phyloP scores from a whole-genome alignment of 1,140 invertebrate genomes.

The Carposina sasakii region DNA sequence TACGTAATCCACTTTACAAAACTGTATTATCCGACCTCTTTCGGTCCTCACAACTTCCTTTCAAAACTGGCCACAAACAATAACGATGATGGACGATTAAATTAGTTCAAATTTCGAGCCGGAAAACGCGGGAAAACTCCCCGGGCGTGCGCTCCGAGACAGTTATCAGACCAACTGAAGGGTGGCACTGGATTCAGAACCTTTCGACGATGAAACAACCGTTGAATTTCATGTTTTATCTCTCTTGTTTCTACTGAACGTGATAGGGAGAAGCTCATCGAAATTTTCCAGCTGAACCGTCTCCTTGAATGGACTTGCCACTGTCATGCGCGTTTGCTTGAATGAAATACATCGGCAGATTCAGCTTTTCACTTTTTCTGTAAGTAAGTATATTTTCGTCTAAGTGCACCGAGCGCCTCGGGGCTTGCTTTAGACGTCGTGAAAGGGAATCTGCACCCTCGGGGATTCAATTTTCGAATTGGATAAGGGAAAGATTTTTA shows the following conservation, averaged over 20 bases:
- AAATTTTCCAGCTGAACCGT: slow-evolving; percentile 6
- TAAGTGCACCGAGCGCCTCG: slow-evolving; percentile 20
- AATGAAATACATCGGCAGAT: slow-evolving; percentile 19
- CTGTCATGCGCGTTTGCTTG: slow-evolving; percentile 49
- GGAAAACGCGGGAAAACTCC: slow-evolving; percentile 32
- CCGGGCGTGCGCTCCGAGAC: slow-evolving; percentile 38
- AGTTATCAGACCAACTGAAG: slow-evolving; percentile 52
- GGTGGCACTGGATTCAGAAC: too few relatives aligned
- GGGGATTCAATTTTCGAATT: too few relatives aligned
- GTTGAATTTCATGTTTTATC: too few relatives aligned
- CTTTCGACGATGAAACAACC: too few relatives aligned
- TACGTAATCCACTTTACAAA: slow-evolving; percentile 13
- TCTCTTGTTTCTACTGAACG: too few relatives aligned
- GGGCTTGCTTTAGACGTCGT: too few relatives aligned
- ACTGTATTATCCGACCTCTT: slow-evolving; percentile 14
- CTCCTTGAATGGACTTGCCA: too few relatives aligned
- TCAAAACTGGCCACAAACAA: slow-evolving; percentile 13
- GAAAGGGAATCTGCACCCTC: too few relatives aligned
- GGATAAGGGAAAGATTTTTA: too few relatives aligned
- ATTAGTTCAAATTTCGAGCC: slow-evolving; percentile 46
- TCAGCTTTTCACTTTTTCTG: slow-evolving; percentile 26
- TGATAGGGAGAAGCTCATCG: too few relatives aligned
- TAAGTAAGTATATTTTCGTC: slow-evolving; percentile 26
- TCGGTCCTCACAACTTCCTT: slow-evolving; percentile 7
- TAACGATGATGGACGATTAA: slow-evolving; percentile 28